Evolutionary conservation across 1,140 invertebrate genomes (phyloP).

Genomic region (Lethrus apterus): DNA sequence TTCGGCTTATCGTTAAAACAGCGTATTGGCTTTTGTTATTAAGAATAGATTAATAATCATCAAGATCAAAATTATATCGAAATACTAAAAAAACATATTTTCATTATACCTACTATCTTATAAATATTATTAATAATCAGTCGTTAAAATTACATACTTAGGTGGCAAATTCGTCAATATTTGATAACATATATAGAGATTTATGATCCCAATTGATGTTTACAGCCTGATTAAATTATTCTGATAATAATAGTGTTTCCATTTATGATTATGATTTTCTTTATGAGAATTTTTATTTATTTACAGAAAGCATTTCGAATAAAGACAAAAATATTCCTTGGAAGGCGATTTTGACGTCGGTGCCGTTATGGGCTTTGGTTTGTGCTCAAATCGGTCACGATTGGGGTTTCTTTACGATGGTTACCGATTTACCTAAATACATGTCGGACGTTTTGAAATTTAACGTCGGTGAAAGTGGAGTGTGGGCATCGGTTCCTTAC

Average conservation of each 20-base stretch:
- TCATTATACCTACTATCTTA: too few species aligned
- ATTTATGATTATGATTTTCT: not conserved
- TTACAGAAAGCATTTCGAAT: constrained; percentile 23
- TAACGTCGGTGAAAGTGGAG: constrained; percentile 64
- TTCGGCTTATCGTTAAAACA: too few species aligned
- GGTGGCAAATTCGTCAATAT: too few species aligned
- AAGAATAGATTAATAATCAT: too few species aligned
- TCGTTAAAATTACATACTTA: too few species aligned
- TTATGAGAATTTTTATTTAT: not conserved
- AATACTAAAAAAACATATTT: too few species aligned
- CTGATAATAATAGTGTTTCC: not conserved
- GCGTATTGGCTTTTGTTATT: too few species aligned
- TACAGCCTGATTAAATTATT: too few species aligned
- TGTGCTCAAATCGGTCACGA: constrained; percentile 79
- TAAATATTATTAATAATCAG: too few species aligned
- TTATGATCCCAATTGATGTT: not conserved
- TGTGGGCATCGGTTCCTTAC: constrained; percentile 62
- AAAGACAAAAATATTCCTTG: constrained; percentile 47
- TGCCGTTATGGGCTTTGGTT: constrained; percentile 70
- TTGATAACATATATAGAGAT: not conserved
- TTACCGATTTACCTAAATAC: constrained; percentile 88
- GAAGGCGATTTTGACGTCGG: constrained; percentile 65
- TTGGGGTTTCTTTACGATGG: constrained; percentile 92
- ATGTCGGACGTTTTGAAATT: constrained; percentile 83
- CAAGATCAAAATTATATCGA: too few species aligned